Evolutionary conservation across 2,113 vertebrate species (phyloP).

Genomic region (Prunella fulvescens): DNA sequence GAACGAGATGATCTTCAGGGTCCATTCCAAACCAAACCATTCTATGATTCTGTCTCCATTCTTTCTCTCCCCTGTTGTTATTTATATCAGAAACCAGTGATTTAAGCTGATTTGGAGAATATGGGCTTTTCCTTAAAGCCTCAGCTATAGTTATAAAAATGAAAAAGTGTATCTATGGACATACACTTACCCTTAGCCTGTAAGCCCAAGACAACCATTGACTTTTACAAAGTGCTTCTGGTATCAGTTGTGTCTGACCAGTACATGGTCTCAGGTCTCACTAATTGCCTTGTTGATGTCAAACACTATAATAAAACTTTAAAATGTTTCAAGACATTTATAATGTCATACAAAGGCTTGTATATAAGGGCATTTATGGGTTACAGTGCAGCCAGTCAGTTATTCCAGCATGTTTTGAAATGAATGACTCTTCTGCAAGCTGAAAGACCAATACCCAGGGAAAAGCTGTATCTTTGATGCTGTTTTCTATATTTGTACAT

Average conservation of each 20-base stretch:
- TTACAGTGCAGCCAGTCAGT: not conserved
- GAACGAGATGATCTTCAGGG: not conserved
- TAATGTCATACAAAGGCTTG: not conserved
- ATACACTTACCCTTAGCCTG: not conserved
- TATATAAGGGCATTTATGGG: not conserved
- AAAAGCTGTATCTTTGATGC: not conserved
- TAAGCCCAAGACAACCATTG: constrained; percentile 3
- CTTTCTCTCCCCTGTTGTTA: not conserved
- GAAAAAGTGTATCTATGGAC: not conserved
- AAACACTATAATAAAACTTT: constrained; percentile 29
- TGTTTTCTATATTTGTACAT: constrained; percentile 40
- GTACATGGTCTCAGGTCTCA: not conserved
- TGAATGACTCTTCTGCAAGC: not conserved
- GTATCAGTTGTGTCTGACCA: constrained; percentile 39
- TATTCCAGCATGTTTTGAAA: constrained; percentile 6
- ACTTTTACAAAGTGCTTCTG: constrained; percentile 15
- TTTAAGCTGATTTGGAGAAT: not conserved
- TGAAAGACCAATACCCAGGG: not conserved
- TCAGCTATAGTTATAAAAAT: not conserved
- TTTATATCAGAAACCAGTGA: not conserved
- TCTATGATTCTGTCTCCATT: not conserved
- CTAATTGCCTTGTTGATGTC: constrained; percentile 69
- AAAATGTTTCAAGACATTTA: constrained; percentile 14
- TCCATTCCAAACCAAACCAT: not conserved
- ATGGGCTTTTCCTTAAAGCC: not conserved